Conservation (phyloP, 1,140 invertebrate species). For the Chironomus tepperi region DNA sequence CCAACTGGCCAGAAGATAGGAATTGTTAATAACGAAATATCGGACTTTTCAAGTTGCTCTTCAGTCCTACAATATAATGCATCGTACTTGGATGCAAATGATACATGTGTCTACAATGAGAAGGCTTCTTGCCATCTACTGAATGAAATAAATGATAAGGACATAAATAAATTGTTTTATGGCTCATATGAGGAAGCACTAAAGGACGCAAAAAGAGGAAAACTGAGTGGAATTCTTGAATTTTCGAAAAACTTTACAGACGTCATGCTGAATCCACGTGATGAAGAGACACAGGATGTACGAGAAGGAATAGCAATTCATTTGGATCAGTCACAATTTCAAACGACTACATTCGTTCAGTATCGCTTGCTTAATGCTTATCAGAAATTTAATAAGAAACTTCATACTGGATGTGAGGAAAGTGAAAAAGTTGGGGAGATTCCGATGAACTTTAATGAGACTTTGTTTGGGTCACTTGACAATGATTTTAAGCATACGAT, state of each 20-base stretch:
- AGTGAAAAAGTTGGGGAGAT: background rate
- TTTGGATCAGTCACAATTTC: background rate
- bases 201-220: background rate
- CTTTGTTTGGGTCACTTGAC: background rate
- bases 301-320: background rate
- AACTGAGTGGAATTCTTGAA: background rate
- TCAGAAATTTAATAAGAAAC: background rate
- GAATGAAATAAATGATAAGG: background rate
- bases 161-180: background rate
- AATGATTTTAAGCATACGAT: background rate
- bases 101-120: background rate
- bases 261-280: background rate
- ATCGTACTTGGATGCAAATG: background rate
- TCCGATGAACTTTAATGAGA: background rate
- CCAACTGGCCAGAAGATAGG: background rate
- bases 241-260: background rate
- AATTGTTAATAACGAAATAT: background rate
- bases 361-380: background rate
- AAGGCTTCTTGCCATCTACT: background rate
- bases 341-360: background rate
- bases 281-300: background rate
- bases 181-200: background rate
- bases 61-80: background rate
- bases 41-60: background rate
- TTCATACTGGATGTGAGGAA: background rate